Conservation (phyloP, 2,113 vertebrate species). For the Pachycephala philippinensis region DNA sequence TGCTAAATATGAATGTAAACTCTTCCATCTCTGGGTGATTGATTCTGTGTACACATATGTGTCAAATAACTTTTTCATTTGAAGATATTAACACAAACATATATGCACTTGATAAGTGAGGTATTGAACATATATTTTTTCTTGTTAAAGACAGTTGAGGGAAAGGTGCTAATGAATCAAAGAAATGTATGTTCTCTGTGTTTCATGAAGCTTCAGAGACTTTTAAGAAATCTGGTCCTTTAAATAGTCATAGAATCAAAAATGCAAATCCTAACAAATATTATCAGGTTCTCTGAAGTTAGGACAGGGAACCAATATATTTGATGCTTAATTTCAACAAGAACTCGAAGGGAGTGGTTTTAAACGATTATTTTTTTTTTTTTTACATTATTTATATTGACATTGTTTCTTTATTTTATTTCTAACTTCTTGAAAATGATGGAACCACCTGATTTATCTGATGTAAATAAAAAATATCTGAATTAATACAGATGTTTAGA, state of each 20-base stretch:
- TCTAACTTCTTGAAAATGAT: not conserved
- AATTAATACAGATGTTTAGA: not conserved
- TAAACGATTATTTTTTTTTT: no score
- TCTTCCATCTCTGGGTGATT: not conserved
- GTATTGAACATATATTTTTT: not conserved
- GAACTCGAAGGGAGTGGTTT: rapidly evolving
- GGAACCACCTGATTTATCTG: not conserved
- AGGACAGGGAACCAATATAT: not conserved
- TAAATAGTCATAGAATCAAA: not conserved
- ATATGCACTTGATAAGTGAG: not conserved
- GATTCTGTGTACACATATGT: rapidly evolving
- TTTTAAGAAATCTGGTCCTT: not conserved
- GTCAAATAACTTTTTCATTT: not conserved
- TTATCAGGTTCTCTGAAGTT: not conserved
- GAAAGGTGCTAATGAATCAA: not conserved
- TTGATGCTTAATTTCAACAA: not conserved
- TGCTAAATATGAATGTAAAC: not conserved
- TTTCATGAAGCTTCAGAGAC: not conserved
- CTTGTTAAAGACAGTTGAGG: not conserved
- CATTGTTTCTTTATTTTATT: not conserved
- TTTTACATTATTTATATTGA: not conserved
- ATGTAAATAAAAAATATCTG: not conserved
- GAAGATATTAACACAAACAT: not conserved
- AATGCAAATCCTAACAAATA: not conserved
- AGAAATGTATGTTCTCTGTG: not conserved